Evolutionary conservation across 1,140 invertebrate genomes (phyloP).

Genomic region (Macrostomum lignano): DNA sequence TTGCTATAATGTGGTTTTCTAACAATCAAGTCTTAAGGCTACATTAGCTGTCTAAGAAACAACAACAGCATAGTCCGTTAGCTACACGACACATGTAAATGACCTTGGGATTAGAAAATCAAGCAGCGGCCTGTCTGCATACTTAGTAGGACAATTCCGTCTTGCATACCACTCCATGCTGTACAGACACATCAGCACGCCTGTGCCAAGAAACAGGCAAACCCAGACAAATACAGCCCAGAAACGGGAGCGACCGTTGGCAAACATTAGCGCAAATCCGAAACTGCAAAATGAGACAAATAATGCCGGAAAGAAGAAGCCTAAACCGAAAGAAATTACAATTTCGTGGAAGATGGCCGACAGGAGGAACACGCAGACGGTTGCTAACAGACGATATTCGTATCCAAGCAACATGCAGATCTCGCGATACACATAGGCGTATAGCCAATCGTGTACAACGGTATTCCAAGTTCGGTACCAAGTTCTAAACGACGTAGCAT

Average conservation of each 20-base stretch:
- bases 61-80: too few relatives aligned
- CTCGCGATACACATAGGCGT: slow-evolving; percentile 63
- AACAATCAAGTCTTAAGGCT: too few relatives aligned
- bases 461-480: slow-evolving; percentile 78
- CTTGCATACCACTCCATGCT: slow-evolving; percentile 55
- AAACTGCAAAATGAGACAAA: slow-evolving; percentile 31
- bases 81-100: slow-evolving; percentile 3
- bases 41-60: too few relatives aligned
- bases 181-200: slow-evolving; percentile 44
- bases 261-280: slow-evolving; percentile 6
- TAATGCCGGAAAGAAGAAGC: slow-evolving; percentile 58
- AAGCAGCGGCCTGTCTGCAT: slow-evolving; percentile 1
- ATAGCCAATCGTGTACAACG: slow-evolving; percentile 72
- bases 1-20: too few relatives aligned
- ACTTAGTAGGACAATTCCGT: slow-evolving; percentile 37
- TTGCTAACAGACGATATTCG: slow-evolving; percentile 16
- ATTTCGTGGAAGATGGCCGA: slow-evolving; percentile 54
- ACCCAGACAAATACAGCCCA: slow-evolving; percentile 56
- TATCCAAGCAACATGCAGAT: slow-evolving; percentile 31
- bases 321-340: slow-evolving; percentile 42
- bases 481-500: slow-evolving; percentile 41
- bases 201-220: slow-evolving; percentile 42
- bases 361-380: slow-evolving; percentile 32
- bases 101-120: slow-evolving; percentile 4
- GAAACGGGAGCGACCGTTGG: slow-evolving; percentile 17